Conservation (phyloP, 2,888 invertebrate species). For the Mesoligia furuncula region DNA sequence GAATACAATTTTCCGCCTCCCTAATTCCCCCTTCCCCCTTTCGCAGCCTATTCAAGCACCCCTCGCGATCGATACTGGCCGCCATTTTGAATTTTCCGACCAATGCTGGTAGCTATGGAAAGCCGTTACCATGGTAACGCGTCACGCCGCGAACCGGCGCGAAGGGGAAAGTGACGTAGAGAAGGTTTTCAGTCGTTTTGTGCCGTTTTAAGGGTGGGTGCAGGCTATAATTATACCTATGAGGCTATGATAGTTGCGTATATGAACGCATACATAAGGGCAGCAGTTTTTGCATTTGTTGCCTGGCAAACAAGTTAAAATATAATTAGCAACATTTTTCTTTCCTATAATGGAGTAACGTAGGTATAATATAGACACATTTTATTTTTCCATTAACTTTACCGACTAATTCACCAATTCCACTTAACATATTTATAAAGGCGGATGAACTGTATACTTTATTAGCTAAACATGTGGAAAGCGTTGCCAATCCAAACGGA, state of each 20-base stretch:
- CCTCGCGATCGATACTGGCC: conserved; percentile 84
- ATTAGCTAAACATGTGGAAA: background rate
- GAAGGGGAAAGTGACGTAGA: conserved; percentile 86
- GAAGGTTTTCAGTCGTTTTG: conserved; percentile 77
- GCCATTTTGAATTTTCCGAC: conserved; percentile 91
- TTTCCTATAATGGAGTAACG: background rate
- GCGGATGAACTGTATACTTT: background rate
- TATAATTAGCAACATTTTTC: background rate
- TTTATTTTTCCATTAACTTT: background rate
- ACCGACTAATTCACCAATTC: background rate
- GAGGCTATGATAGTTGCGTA: conserved; percentile 26
- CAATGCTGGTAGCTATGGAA: conserved; percentile 89
- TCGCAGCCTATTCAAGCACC: conserved; percentile 69
- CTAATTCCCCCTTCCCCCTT: conserved; percentile 69
- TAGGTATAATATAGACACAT: background rate
- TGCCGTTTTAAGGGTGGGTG: conserved; percentile 59
- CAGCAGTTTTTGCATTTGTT: background rate
- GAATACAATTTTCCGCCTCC: conserved; percentile 77
- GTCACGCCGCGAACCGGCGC: conserved; percentile 70
- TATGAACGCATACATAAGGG: conserved; percentile 26
- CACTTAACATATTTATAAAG: background rate
- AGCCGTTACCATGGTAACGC: conserved; percentile 83
- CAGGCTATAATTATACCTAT: conserved; percentile 60
- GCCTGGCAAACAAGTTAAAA: conserved; percentile 4
- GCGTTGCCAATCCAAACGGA: background rate